phyloP scores from a whole-genome alignment of 2,888 invertebrate species.

The Lutraria lutraria region DNA sequence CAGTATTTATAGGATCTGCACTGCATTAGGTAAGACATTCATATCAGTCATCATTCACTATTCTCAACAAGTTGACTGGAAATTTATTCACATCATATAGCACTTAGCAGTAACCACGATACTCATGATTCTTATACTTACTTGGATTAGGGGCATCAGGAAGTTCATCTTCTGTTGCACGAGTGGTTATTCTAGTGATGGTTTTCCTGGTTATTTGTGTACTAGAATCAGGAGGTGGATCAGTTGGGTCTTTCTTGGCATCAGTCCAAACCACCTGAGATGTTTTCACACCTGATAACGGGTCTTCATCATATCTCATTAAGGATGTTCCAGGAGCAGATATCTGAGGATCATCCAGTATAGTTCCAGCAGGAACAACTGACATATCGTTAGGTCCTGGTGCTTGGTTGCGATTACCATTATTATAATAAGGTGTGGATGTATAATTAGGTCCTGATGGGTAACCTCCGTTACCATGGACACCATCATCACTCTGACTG shows the following conservation, averaged over 20 bases:
- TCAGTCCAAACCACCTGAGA: conserved; percentile 83
- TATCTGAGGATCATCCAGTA: conserved; percentile 75
- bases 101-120: too few relatives aligned
- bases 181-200: conserved; percentile 80
- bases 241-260: conserved; percentile 79
- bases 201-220: conserved; percentile 81
- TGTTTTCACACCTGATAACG: conserved; percentile 77
- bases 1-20: too few relatives aligned
- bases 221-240: conserved; percentile 78
- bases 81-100: too few relatives aligned
- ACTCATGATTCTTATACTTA: conserved; percentile 60
- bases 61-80: too few relatives aligned
- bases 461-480: conserved; percentile 50
- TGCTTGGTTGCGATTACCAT: conserved; percentile 41
- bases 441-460: conserved; percentile 73
- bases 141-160: conserved; percentile 77
- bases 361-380: conserved; percentile 71
- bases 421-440: conserved; percentile 74
- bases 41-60: too few relatives aligned
- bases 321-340: conserved; percentile 78
- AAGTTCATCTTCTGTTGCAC: conserved; percentile 75
- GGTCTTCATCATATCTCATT: conserved; percentile 79
- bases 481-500: conserved; percentile 58
- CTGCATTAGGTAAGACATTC: too few relatives aligned
- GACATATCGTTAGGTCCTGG: conserved; percentile 50